A percentile compares a stretch with the other conserved stretches of the same genome.
Evolutionary conservation across 37 sponge, comb jelly and placozoan species (phyloP).

Genomic region (Ephydatia muelleri): DNA sequence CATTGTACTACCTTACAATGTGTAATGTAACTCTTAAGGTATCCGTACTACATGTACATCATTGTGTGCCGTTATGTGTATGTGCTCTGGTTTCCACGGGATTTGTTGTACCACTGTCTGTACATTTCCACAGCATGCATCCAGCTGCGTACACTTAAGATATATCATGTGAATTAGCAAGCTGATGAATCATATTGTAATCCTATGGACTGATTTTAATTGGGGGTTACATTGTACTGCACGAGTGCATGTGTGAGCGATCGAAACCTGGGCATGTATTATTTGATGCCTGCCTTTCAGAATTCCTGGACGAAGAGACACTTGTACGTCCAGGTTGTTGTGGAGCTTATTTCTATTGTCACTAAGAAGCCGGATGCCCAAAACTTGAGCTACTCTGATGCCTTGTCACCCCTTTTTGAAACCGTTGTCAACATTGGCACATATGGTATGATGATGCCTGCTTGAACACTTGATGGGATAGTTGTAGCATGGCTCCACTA

Average conservation of each 20-base stretch:
- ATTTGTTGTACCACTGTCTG: too few species aligned
- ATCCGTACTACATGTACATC: not conserved
- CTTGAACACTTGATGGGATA: too few species aligned
- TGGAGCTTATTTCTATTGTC: conserved; percentile 47
- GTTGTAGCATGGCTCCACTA: not conserved
- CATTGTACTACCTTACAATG: not conserved
- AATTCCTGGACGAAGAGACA: conserved; percentile 59
- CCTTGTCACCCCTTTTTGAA: conserved; percentile 41
- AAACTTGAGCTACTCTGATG: conserved; percentile 28
- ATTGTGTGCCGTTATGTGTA: too few species aligned
- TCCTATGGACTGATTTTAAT: too few species aligned
- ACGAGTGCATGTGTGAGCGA: too few species aligned
- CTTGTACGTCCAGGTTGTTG: conserved; percentile 33
- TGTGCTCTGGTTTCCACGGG: too few species aligned
- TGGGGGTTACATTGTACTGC: too few species aligned
- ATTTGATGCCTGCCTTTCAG: conserved; percentile 18
- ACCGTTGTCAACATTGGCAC: conserved; percentile 24
- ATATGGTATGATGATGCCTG: conserved; percentile 19
- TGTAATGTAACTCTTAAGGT: too few species aligned
- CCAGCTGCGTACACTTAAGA: too few species aligned
- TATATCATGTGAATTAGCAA: too few species aligned
- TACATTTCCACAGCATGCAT: too few species aligned
- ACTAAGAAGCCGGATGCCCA: conserved; percentile 17
- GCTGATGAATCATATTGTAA: too few species aligned
- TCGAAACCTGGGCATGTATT: not conserved